These are phyloP conservation scores for Ochropacha duplaris DNA, from an alignment of 2,888 invertebrate species.

Conservation along the genomic window DNA sequence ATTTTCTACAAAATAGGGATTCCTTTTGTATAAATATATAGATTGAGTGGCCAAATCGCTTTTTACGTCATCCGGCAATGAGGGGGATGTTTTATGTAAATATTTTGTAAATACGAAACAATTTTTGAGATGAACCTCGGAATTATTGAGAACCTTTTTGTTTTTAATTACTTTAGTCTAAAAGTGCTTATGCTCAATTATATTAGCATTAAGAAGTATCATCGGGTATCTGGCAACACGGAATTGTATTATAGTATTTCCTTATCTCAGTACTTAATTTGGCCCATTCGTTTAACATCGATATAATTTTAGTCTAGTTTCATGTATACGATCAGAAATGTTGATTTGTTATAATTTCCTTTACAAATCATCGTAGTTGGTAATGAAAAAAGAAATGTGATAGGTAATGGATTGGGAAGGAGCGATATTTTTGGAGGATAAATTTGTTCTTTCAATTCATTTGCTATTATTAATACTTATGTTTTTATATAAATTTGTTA, in stretches of 20 bases:
- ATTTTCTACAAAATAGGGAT: constrained; percentile 47
- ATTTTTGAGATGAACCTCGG: constrained; percentile 59
- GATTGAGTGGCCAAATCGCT: constrained; percentile 72
- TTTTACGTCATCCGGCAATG: constrained; percentile 35
- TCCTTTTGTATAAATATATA: constrained; percentile 43
- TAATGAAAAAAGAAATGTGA: constrained; percentile 68
- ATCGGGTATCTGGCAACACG: constrained; percentile 45
- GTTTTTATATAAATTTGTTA: constrained; percentile 58
- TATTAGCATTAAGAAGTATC: constrained; percentile 63
- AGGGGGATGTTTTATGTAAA: constrained; percentile 69
- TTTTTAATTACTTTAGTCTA: constrained; percentile 67
- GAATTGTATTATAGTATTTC: constrained; percentile 47
- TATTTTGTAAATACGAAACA: constrained; percentile 76
- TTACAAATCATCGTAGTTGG: constrained; percentile 52
- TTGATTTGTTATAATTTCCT: constrained; percentile 58
- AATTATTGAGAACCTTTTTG: constrained; percentile 47
- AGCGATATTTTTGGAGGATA: constrained; percentile 65
- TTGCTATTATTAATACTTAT: constrained; percentile 41
- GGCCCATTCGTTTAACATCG: constrained; percentile 32
- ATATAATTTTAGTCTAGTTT: constrained; percentile 65
- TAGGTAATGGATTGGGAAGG: constrained; percentile 58
- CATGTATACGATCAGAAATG: constrained; percentile 69
- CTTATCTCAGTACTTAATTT: constrained; percentile 48
- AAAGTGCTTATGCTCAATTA: constrained; percentile 81
- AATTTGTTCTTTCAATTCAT: constrained; percentile 60